Evolutionary conservation across 2,888 invertebrate species (phyloP), one percentile per base, ranked within the genome.

Genomic region (Cerastoderma edule): DNA sequence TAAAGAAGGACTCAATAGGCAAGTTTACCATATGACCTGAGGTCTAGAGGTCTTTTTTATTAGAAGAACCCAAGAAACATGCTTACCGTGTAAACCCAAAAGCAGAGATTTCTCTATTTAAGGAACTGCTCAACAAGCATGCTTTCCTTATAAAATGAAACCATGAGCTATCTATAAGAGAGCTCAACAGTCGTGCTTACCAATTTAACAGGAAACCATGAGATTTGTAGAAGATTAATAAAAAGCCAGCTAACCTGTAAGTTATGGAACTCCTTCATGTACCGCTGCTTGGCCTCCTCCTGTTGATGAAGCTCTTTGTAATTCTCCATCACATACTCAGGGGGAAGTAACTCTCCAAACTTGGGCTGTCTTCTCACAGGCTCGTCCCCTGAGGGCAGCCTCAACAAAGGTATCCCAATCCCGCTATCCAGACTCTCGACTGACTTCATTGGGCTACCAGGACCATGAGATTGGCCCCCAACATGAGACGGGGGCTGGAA

Each of bases 311-410:
- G 46, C 50, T 84, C 83, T 39, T 74, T 66, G 60, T 77, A 76
- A 44, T 74, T 80, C 53, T 80, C 83, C n/a, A 83, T 72, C 8
- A 87, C 76, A 39, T 80, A 67, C 33, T 83, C 74, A 46, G 88
- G 88, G 44, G 83, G 82, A 28, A 87, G 81, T 48, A 88, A 76
- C 56, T 86, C 81, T 32, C 88, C 88, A 82, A 87, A 87, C 68
- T 73, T 72, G 6, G 85, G 83, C 39, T 80, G 80, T 28, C 82
- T 75, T 19, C 74, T 66, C 1, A 69, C 67, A 28, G 69, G 75
- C 35, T 83, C 82, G 33, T 83, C 75, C 28, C 78, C 82, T 13
- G 76, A 78, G 16, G 78, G 69, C n/a, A 86, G 35, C 44, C 77
- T 73, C 10, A 87, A 70, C 32, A 87, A 56, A 16, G 83, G 85